These are phyloP conservation scores for Abscondita cerata DNA, from an alignment of 2,888 invertebrate species.

Conservation along the genomic window DNA sequence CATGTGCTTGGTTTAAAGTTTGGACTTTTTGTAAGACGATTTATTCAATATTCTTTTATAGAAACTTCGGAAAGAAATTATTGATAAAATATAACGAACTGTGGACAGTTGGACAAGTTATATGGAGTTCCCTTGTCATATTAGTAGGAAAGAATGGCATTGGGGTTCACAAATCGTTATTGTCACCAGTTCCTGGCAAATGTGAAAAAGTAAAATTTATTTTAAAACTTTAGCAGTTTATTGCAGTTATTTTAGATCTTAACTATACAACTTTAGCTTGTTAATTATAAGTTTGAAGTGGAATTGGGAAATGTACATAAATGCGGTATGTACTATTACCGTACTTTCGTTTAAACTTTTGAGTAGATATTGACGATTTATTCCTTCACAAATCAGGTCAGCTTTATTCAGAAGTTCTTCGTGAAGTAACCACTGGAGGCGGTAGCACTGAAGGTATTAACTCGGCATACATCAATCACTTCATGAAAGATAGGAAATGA, in stretches of 20 bases:
- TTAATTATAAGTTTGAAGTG: slow-evolving; percentile 19
- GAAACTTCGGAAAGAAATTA: slow-evolving; percentile 34
- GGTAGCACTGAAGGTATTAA: slow-evolving; percentile 25
- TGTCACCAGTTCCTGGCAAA: slow-evolving; percentile 48
- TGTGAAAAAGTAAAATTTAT: slow-evolving; percentile 46
- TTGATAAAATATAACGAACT: slow-evolving; percentile 44
- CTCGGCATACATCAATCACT: slow-evolving; percentile 57
- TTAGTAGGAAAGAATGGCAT: slow-evolving; percentile 47
- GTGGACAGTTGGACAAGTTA: slow-evolving; percentile 51
- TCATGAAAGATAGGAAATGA: slow-evolving; percentile 60
- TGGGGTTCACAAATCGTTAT: slow-evolving; percentile 50
- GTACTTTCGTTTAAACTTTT: slow-evolving; percentile 2
- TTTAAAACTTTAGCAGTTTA: slow-evolving; percentile 47
- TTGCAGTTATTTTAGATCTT: slow-evolving; percentile 23
- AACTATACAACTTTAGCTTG: slow-evolving; percentile 21
- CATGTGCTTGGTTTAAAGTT: too few species aligned
- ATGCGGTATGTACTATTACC: neutral
- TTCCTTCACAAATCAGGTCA: slow-evolving; percentile 26
- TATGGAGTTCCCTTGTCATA: slow-evolving; percentile 50
- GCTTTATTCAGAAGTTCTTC: slow-evolving; percentile 21
- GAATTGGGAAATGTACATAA: slow-evolving; percentile 4
- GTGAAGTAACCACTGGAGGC: slow-evolving; percentile 26
- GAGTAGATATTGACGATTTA: slow-evolving; percentile 12
- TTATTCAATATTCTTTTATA: slow-evolving; percentile 14
- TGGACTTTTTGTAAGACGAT: neutral